Conservation (phyloP, 2,113 vertebrate genomes). For the Poeciliopsis turrubarensis region DNA sequence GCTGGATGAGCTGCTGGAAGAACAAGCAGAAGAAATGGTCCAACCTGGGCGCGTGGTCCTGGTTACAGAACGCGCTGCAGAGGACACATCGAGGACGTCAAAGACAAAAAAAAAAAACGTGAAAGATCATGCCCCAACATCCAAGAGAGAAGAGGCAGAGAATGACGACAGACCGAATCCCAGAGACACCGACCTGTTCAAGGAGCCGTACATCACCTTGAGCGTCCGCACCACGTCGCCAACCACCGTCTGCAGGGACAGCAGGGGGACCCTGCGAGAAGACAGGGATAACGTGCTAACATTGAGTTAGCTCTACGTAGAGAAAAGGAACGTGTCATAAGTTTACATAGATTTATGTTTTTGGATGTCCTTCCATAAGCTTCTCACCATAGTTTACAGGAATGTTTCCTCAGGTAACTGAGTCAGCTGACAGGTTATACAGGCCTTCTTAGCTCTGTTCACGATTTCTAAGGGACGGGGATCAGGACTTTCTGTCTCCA, state of each 20-base stretch:
- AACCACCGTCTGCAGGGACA: slow-evolving; percentile 88
- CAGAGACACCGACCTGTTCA: slow-evolving; percentile 82
- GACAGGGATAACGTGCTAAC: slow-evolving; percentile 1
- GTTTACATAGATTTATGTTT: too few relatives aligned
- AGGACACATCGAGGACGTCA: not conserved
- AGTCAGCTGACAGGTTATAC: not conserved
- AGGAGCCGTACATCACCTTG: slow-evolving; percentile 90
- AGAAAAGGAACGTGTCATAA: not conserved
- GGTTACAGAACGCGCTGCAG: slow-evolving; percentile 88
- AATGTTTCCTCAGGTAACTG: not conserved
- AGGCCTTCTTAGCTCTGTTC: not conserved
- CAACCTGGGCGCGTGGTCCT: slow-evolving; percentile 83
- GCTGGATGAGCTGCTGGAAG: slow-evolving; percentile 91
- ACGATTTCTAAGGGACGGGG: not conserved
- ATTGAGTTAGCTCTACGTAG: too few relatives aligned
- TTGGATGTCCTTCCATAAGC: too few relatives aligned
- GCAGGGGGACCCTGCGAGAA: slow-evolving; percentile 86
- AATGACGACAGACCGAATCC: not conserved
- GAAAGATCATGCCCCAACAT: not conserved
- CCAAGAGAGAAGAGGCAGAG: not conserved
- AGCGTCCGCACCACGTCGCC: slow-evolving; percentile 86
- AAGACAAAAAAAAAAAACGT: not conserved
- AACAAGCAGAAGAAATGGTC: slow-evolving; percentile 96
- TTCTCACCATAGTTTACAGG: not conserved
- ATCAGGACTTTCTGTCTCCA: too few relatives aligned